Conservation (phyloP, 1,140 invertebrate genomes). For the Brachionus koreanus region DNA sequence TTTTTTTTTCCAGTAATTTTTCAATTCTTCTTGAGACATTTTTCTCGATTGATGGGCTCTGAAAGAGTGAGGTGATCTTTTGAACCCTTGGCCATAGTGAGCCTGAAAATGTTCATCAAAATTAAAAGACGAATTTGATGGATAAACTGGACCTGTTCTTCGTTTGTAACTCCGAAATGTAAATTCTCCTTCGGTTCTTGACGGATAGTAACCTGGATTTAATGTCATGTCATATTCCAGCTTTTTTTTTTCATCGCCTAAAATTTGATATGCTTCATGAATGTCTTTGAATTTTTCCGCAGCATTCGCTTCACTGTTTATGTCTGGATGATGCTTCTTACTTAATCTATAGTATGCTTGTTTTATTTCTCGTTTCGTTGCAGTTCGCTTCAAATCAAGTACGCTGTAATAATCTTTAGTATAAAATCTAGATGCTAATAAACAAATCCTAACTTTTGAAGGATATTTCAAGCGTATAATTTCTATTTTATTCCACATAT, state of each 20-base stretch:
- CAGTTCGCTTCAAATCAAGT: background rate
- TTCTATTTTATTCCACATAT: constrained; percentile 21
- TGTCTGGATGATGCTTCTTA: constrained; percentile 42
- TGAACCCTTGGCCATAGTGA: constrained; percentile 3
- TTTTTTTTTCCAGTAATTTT: constrained; percentile 43
- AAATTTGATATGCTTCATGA: constrained; percentile 29
- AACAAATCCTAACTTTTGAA: background rate
- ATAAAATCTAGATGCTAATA: background rate
- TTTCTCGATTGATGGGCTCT: background rate
- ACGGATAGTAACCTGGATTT: constrained; percentile 20
- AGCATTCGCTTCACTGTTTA: background rate
- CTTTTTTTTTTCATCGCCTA: constrained; percentile 36
- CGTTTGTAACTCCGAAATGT: background rate
- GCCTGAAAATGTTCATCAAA: constrained; percentile 13
- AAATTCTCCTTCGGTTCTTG: background rate
- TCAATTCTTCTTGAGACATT: constrained; percentile 38
- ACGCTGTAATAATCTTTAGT: constrained; percentile 24
- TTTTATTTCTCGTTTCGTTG: constrained; percentile 37
- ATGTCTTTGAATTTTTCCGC: constrained; percentile 34
- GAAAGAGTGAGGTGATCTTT: background rate
- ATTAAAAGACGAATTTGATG: background rate
- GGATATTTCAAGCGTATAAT: background rate
- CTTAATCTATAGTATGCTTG: constrained; percentile 28
- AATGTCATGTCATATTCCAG: constrained; percentile 9
- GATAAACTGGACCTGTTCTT: background rate